These are phyloP conservation scores for Leptopilina boulardi DNA, from an alignment of 1,140 invertebrate genomes.

Conservation along the genomic window DNA sequence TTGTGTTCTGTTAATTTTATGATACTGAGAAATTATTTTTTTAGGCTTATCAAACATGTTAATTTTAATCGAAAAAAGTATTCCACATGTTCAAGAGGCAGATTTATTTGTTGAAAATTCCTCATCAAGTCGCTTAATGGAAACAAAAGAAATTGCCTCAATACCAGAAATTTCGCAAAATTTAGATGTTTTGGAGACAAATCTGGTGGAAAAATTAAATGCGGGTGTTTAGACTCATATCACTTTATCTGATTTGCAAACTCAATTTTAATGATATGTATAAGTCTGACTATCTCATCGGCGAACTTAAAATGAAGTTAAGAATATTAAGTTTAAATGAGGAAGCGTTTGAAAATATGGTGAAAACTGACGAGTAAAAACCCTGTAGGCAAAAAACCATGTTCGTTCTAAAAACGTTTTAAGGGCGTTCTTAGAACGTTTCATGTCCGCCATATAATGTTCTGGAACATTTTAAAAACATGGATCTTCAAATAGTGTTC, in stretches of 20 bases:
- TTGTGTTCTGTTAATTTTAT: no score
- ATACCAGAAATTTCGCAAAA: no score
- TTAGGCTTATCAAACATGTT: background rate
- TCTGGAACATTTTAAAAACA: no score
- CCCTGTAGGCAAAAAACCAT: no score
- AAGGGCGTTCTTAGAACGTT: no score
- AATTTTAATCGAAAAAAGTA: background rate
- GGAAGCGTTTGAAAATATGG: background rate
- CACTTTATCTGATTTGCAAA: background rate
- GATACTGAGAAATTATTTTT: no score
- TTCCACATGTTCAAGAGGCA: background rate
- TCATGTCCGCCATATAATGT: no score
- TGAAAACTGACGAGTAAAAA: no score
- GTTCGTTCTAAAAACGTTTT: no score
- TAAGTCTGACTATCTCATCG: background rate
- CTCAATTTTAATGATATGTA: background rate
- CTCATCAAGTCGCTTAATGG: background rate
- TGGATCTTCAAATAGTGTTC: no score
- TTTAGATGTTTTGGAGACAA: background rate
- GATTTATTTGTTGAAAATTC: background rate
- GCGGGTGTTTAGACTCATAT: background rate
- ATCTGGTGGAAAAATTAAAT: background rate
- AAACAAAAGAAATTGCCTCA: background rate
- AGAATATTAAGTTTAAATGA: background rate
- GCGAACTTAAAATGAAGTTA: background rate